phyloP scores from a whole-genome alignment of 2,888 invertebrate species.

The Ypsolopha scabrella region DNA sequence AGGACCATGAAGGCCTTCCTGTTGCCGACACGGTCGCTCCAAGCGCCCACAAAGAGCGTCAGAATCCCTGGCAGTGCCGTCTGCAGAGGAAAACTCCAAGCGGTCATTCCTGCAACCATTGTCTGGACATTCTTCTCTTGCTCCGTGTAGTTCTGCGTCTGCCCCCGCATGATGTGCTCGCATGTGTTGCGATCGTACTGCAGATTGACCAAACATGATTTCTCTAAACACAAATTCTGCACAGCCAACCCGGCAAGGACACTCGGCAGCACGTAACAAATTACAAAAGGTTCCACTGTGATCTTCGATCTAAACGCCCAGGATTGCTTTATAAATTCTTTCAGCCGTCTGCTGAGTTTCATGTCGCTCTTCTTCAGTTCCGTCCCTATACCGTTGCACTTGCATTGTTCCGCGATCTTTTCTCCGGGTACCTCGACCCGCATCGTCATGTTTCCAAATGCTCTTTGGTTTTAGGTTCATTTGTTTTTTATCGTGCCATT shows the following conservation, averaged over 20 bases:
- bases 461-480: conserved; percentile 40
- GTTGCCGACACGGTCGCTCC: conserved; percentile 73
- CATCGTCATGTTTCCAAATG: conserved; percentile 55
- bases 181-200: conserved; percentile 67
- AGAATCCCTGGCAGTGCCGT: conserved; percentile 69
- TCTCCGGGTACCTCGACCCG: conserved; percentile 62
- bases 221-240: conserved; percentile 68
- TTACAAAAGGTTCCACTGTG: conserved; percentile 77
- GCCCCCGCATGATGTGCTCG: conserved; percentile 55
- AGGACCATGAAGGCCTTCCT: conserved; percentile 71
- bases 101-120: conserved; percentile 68
- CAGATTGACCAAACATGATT: conserved; percentile 69
- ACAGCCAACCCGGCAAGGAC: conserved; percentile 74
- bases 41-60: conserved; percentile 71
- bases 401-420: conserved; percentile 52
- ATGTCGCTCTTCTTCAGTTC: conserved; percentile 41
- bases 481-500: conserved; percentile 27
- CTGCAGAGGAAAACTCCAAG: conserved; percentile 70
- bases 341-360: conserved; percentile 38
- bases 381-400: conserved; percentile 38
- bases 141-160: conserved; percentile 44
- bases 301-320: conserved; percentile 54
- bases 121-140: conserved; percentile 59
- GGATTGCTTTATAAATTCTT: conserved; percentile 45
- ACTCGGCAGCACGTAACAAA: conserved; percentile 75